Evolutionary conservation across 1,140 invertebrate species (phyloP).

Genomic region (Heterodera carotae): DNA sequence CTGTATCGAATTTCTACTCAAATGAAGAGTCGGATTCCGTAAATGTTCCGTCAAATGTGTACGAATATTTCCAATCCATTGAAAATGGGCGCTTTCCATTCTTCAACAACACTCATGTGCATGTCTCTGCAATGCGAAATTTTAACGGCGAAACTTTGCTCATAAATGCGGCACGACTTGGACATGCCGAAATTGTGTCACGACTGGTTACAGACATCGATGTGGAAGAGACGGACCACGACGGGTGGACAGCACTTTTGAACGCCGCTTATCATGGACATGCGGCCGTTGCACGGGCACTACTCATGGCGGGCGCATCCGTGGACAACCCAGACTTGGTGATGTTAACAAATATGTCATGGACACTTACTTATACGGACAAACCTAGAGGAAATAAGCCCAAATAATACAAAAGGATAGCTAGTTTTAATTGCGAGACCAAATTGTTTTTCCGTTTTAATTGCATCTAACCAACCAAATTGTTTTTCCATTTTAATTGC

Average conservation of each 20-base stretch:
- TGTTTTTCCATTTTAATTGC: too few species aligned
- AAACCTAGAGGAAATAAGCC: too few species aligned
- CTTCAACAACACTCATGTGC: conserved; percentile 31
- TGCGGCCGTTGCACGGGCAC: conserved; percentile 77
- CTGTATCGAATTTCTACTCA: conserved; percentile 21
- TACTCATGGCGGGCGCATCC: conserved; percentile 82
- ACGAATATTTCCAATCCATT: conserved; percentile 38
- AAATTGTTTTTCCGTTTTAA: too few species aligned
- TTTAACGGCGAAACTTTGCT: conserved; percentile 59
- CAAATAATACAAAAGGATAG: too few species aligned
- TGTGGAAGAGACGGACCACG: conserved; percentile 68
- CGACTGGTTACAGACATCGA: conserved; percentile 51
- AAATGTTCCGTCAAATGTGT: conserved; percentile 33
- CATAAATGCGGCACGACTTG: conserved; percentile 56
- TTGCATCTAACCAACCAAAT: too few species aligned
- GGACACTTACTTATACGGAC: too few species aligned
- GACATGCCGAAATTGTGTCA: conserved; percentile 51
- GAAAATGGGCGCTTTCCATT: conserved; percentile 26
- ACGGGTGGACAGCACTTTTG: conserved; percentile 87
- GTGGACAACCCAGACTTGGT: conserved; percentile 86
- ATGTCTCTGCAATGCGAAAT: conserved; percentile 41
- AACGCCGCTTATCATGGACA: conserved; percentile 87
- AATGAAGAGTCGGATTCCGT: conserved; percentile 20
- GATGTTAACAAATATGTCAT: conserved; percentile 35
- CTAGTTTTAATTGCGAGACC: too few species aligned